Base-by-base conservation (phyloP, 1,140 invertebrate species). In the Chironomus tepperi region DNA sequence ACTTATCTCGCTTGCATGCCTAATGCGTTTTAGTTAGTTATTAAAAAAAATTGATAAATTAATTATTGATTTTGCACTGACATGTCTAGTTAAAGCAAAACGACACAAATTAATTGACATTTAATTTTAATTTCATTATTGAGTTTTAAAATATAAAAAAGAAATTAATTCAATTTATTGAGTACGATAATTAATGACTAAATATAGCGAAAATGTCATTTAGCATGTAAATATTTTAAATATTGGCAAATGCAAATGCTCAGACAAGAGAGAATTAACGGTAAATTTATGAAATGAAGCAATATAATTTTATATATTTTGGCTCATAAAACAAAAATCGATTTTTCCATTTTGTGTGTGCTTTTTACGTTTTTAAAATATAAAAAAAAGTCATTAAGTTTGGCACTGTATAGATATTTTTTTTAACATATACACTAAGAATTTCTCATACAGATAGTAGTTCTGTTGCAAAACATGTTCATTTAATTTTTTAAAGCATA, bases 301-400 rank as follows among this genome's bases (percentile, higher is more conserved):
- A 57, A 57, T 57, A 57, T 57, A 57, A 57, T n/a, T n/a, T 57
- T 57, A n/a, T 57, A 34, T 34, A 57, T 57, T 57, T 57, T 57
- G 47, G 12, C 47, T 15, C 47, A 57, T 57, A 57, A 57, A 57
- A 57, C 47, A 57, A 57, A 57, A 57, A 57, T 57, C 47, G 47
- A 57, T 57, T 57, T 57, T 57, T 57, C 12, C 9, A 34, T 34
- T 34, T 34, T 57, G 47, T n/a, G 12, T 57, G 24, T 57, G 47
- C 47, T 57, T 57, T 57, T 57, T 12, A n/a, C 43, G 12, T 57
- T 57, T 34, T 34, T 34, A 34, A 34, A 34, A 34, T 34, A 34
- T 57, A 57, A 57, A n/a, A 47, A 57, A 57, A 57, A 57, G 43
- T n/a, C n/a, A 57, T 15, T 57, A 57, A 57, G 12, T 57, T 57